Evolutionary conservation across 2,113 vertebrate species (phyloP), one percentile per base, ranked within the genome.

Genomic region (Tauraco erythrolophus): DNA sequence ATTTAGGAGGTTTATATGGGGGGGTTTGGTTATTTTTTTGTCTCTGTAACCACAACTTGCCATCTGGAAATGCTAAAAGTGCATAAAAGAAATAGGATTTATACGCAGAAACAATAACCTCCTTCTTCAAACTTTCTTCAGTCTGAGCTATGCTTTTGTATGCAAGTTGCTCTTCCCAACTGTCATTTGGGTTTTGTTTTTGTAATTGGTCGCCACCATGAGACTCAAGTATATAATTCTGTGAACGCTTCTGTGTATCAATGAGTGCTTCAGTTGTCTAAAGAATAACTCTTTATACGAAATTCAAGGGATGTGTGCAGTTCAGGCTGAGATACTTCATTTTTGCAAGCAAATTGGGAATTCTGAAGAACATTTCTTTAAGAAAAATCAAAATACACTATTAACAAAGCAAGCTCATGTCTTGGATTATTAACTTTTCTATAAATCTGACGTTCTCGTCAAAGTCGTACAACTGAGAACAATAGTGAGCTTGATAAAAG

Each of bases 41-140:
- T 81, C 10, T 92, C 95, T 88, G 39, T 96, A 69, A 89, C 87
- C 94, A 84, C 56, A 84, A 89, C 43, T 54, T 53, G 64, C 82
- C 48, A 98, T 96, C 88, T 97, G 95, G 95, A 98, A 98, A 97
- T 95, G 80, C 74, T 98, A 89, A 94, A 91, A 88, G 13, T 64
- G 45, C 24, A 76, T 66, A 58, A 93, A 78, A 91, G 30, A 85
- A 96, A 81, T 70, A 39, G n/a, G 58, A 85, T 94, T 92, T 92
- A 89, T 85, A 61, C 41, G 45, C 33, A 95, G 74, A 79, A 93
- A 80, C 45, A 93, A 84, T 68, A 72, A 57, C 21, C 8, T 4
- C 17, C 25, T 72, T 54, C 51, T 76, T 96, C 37, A 88, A 74
- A 41, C 41, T 88, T 93, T 70, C 66, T 68, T 91, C n/a, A 37